Base-by-base conservation (phyloP, 2,888 invertebrate species). In the Sphaerophoria rueppellii region DNA sequence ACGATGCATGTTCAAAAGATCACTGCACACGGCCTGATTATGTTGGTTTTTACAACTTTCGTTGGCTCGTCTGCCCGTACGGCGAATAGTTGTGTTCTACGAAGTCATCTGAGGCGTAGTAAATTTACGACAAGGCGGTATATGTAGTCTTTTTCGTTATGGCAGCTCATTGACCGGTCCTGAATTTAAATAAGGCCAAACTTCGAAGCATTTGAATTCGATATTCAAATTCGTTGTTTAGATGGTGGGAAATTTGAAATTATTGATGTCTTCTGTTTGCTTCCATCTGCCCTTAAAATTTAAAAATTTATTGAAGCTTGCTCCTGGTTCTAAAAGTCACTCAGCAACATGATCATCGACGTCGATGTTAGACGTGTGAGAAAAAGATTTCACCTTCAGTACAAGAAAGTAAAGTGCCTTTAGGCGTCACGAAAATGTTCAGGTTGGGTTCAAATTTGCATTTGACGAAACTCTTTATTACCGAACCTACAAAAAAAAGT, bases 281-380 rank as follows among this genome's bases (percentile, higher is more conserved):
- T 40, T 4, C 24, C 43, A 60, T 86, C 87, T 87, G 86, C 87
- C 88, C 87, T 43, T 9, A 43, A 43, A 43, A 9, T 12, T 87
- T 83, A 87, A 86, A 87, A 87, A 83, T 87, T 87, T 50, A 76
- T 46, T 57, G 24, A 34, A 12, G 9, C 9, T 35, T 34, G 32
- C 9, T 52, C 3, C 34, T 4, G 37, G 37, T 12, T 32, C 9
- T 43, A 12, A 43, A 24, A 32, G 3, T 58, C n/a, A 4, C 16
- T 46, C 4, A 35, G 37, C 6, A 52, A 12, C 63, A 48, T 48
- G 3, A 50, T 16, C 4, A 24, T 32, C 11, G 37, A 12, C n/a
- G n/a, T 55, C 34, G 48, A 35, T 35, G 52, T 37, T 12, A 11
- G 32, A 12, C 4, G 16, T 14, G 35, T 35, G 35, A 7, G 52